Conservation (phyloP, 1,140 invertebrate species). For the Ostrea edulis region DNA sequence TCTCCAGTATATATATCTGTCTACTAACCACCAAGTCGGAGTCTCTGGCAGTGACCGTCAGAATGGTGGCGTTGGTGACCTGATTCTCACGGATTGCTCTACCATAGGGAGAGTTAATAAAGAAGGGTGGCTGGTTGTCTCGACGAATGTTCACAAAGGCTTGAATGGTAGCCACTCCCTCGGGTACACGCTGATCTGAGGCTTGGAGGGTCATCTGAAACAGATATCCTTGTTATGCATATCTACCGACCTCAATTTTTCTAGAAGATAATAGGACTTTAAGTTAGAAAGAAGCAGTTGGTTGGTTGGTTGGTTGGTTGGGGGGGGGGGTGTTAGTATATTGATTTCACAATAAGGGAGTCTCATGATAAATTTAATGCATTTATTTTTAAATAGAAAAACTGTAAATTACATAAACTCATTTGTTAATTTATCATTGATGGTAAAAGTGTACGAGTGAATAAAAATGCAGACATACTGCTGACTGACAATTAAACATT, state of each 20-base stretch:
- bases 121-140: constrained; percentile 56
- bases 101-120: constrained; percentile 52
- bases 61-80: constrained; percentile 38
- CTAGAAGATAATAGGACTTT: too few species aligned
- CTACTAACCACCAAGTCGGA: constrained; percentile 56
- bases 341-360: too few species aligned
- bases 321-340: too few species aligned
- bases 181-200: constrained; percentile 63
- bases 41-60: constrained; percentile 58
- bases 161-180: constrained; percentile 57
- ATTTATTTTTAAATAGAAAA: neutral
- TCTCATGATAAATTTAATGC: too few species aligned
- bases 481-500: too few species aligned
- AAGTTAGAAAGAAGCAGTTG: too few species aligned
- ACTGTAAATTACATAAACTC: neutral
- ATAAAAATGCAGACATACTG: too few species aligned
- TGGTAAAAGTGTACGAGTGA: neutral
- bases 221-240: neutral
- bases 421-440: neutral
- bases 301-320: too few species aligned
- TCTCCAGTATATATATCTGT: neutral
- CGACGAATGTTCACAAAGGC: constrained; percentile 61
- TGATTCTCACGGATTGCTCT: constrained; percentile 52
- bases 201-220: constrained; percentile 64
- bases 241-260: neutral